These are phyloP conservation scores for Hypercompe scribonia DNA, from an alignment of 2,888 invertebrate genomes.

Conservation along the genomic window DNA sequence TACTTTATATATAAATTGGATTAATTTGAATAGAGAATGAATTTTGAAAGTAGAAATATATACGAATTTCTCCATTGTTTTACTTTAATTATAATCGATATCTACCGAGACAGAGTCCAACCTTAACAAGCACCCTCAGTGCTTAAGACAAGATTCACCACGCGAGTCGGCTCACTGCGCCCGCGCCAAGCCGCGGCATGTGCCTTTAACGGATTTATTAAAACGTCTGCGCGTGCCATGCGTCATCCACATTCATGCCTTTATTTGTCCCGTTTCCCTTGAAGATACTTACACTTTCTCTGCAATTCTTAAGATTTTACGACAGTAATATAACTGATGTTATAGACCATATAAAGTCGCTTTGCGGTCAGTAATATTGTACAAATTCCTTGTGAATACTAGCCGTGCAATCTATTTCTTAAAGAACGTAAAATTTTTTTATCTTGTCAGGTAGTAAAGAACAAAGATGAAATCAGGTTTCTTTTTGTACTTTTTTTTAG, in stretches of 20 bases:
- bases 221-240: constrained; percentile 73
- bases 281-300: constrained; percentile 41
- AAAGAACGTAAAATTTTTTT: background rate
- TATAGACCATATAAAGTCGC: background rate
- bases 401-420: background rate
- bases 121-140: constrained; percentile 69
- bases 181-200: constrained; percentile 69
- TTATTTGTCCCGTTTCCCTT: constrained; percentile 40
- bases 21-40: background rate
- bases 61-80: background rate
- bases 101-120: constrained; percentile 31
- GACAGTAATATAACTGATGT: background rate
- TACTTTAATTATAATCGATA: constrained; percentile 51
- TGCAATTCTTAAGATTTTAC: constrained; percentile 5
- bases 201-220: constrained; percentile 85
- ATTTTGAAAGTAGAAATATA: background rate
- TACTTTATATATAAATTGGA: background rate
- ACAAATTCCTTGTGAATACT: background rate
- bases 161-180: constrained; percentile 59
- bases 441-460: background rate
- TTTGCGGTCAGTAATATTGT: background rate
- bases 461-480: background rate
- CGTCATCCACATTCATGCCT: constrained; percentile 52
- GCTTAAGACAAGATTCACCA: constrained; percentile 77
- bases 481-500: too few relatives aligned